A percentile compares a stretch with the other conserved stretches of the same genome.
Conservation (phyloP, 1,140 invertebrate genomes). For the Thaumatotibia leucotreta region DNA sequence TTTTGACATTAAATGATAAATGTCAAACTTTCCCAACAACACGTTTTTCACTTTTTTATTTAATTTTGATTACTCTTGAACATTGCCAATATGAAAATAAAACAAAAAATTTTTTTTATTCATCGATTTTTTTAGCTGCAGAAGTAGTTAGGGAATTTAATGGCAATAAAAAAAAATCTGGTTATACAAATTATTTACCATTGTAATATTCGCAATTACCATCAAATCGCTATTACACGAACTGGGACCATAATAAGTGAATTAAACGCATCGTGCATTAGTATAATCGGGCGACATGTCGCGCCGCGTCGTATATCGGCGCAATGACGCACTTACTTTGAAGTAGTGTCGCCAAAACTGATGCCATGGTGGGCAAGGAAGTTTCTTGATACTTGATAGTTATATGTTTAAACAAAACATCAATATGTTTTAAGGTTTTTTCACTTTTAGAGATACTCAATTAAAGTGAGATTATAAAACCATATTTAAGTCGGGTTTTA, state of each 20-base stretch:
- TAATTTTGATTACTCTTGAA: too few relatives aligned
- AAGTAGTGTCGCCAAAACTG: constrained; percentile 5
- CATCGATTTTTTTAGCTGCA: too few relatives aligned
- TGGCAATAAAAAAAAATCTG: too few relatives aligned
- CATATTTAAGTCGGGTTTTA: neutral
- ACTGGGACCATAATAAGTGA: neutral
- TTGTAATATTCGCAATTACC: neutral
- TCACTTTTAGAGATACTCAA: too few relatives aligned
- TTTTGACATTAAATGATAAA: too few relatives aligned
- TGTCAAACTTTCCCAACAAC: too few relatives aligned
- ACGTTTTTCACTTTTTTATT: too few relatives aligned
- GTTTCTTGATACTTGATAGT: neutral
- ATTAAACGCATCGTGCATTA: constrained; percentile 6
- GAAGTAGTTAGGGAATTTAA: too few relatives aligned
- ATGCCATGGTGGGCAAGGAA: neutral
- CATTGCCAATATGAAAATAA: too few relatives aligned
- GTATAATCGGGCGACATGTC: neutral
- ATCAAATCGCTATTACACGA: neutral
- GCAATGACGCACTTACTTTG: constrained; percentile 14
- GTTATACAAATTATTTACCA: too few relatives aligned
- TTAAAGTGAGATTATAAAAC: too few relatives aligned
- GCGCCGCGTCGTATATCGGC: neutral
- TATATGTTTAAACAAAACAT: neutral
- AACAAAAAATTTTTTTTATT: too few relatives aligned
- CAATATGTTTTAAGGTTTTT: neutral